Conservation (phyloP, 2,888 invertebrate species). For the Mycalesis mineus region DNA sequence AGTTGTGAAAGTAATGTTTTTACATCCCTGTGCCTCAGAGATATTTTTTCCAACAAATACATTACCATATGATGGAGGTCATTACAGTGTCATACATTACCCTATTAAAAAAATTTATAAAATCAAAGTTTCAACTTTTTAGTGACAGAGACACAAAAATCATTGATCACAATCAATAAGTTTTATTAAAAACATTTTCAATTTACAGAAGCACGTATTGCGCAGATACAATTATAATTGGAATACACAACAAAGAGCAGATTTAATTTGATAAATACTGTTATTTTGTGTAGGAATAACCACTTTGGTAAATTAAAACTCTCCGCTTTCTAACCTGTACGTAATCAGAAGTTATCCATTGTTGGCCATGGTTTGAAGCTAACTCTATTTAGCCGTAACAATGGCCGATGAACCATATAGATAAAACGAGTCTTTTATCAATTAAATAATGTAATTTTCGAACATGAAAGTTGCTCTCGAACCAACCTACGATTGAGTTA, state of each 20-base stretch:
- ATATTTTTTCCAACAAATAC: no score
- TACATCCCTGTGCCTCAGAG: no score
- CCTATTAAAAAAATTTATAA: no score
- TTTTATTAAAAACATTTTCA: neutral
- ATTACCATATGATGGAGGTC: no score
- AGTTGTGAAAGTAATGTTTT: no score
- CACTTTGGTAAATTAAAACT: slow-evolving; percentile 15
- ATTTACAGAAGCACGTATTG: neutral
- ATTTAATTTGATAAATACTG: neutral
- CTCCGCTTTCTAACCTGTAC: slow-evolving; percentile 24
- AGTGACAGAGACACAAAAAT: neutral
- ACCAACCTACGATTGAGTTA: slow-evolving; percentile 12
- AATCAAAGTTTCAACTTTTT: no score
- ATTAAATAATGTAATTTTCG: slow-evolving; percentile 31
- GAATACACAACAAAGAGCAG: neutral
- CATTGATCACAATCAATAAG: neutral
- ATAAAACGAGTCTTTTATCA: slow-evolving; percentile 31
- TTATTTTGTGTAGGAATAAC: neutral
- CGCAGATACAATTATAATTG: neutral
- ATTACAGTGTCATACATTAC: no score
- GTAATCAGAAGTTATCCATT: slow-evolving; percentile 28
- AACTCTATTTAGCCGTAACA: slow-evolving; percentile 32
- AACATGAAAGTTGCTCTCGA: slow-evolving; percentile 26
- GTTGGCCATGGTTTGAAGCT: slow-evolving; percentile 26
- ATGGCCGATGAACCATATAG: slow-evolving; percentile 34